A percentile compares a stretch with the other conserved stretches of the same genome.
Conservation (phyloP, 2,888 invertebrate genomes). For the Mystacides longicornis region DNA sequence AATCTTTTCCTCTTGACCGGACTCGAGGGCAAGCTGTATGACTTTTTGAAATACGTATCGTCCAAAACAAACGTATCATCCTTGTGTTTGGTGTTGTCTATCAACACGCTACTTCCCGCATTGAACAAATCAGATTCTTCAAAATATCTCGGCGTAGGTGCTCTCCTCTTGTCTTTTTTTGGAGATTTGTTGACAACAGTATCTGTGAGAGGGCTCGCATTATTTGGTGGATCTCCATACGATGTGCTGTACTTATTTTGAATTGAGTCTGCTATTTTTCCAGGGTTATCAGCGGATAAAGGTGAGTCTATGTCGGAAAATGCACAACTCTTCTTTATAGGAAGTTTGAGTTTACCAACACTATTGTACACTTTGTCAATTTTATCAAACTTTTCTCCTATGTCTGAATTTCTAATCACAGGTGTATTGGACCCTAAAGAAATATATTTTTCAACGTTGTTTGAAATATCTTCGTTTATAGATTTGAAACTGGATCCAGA, state of each 20-base stretch:
- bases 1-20: constrained; percentile 40
- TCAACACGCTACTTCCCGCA: not conserved
- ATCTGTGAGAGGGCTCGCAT: not conserved
- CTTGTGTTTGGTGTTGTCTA: not conserved
- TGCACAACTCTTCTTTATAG: not conserved
- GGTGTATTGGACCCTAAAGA: not conserved
- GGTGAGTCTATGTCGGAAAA: not conserved
- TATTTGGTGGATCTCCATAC: not conserved
- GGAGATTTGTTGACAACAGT: not conserved
- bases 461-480: not conserved
- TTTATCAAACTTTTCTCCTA: not conserved
- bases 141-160: not conserved
- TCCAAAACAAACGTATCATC: not conserved
- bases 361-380: not conserved
- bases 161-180: not conserved
- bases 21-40: constrained; percentile 53
- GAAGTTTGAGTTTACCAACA: not conserved
- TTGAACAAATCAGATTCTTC: not conserved
- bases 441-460: constrained; percentile 1
- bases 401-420: not conserved
- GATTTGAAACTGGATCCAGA: not conserved
- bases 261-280: not conserved
- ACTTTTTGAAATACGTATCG: constrained; percentile 29
- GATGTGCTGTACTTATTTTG: not conserved
- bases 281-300: not conserved